Conservation (phyloP, 2,888 invertebrate species). For the Acleris cristana region DNA sequence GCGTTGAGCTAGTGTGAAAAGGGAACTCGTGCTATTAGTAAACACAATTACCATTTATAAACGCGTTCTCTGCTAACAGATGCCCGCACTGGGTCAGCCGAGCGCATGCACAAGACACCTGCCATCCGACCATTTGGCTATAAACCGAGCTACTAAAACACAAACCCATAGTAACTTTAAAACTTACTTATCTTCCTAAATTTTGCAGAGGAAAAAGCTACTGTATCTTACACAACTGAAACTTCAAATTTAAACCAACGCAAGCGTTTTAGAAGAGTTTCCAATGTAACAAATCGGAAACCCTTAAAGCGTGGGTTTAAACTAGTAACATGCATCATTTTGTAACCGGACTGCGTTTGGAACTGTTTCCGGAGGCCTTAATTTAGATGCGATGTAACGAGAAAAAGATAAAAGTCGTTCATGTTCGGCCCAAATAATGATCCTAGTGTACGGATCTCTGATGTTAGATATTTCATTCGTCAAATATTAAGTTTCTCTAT, state of each 20-base stretch:
- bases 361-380: constrained; percentile 54
- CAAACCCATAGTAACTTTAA: constrained; percentile 23
- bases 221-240: constrained; percentile 13
- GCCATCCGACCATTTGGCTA: constrained; percentile 45
- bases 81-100: constrained; percentile 58
- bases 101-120: constrained; percentile 52
- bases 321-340: constrained; percentile 47
- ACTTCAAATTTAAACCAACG: background rate
- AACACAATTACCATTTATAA: constrained; percentile 34
- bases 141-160: constrained; percentile 49
- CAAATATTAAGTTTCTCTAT: background rate
- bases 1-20: constrained; percentile 14
- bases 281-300: constrained; percentile 14
- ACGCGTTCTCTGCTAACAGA: constrained; percentile 46
- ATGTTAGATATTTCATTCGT: constrained; percentile 3
- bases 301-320: constrained; percentile 36
- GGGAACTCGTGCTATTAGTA: constrained; percentile 21
- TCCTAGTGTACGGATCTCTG: constrained; percentile 13
- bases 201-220: constrained; percentile 5
- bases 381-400: constrained; percentile 38
- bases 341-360: constrained; percentile 50
- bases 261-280: constrained; percentile 2
- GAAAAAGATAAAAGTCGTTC: constrained; percentile 10
- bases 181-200: constrained; percentile 4
- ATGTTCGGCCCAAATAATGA: constrained; percentile 21